Percentiles rank a stretch among this genome's conserved stretches.
Evolutionary conservation across 1,140 invertebrate species (phyloP).

Genomic region (Wiebesia pumilae): DNA sequence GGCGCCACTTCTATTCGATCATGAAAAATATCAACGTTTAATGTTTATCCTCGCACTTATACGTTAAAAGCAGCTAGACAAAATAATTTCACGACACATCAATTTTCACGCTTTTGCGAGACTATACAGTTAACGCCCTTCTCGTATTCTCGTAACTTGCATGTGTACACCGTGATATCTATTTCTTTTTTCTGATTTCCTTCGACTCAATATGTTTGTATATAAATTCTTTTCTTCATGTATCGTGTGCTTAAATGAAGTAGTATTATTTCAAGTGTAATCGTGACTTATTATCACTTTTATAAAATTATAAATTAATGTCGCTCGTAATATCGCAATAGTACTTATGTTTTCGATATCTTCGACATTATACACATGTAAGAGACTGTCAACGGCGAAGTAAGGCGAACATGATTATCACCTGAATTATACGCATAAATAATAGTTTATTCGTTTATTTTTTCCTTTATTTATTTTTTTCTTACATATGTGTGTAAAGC

Average conservation of each 20-base stretch:
- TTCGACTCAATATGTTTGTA: constrained; percentile 39
- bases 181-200: not conserved
- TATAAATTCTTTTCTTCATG: constrained; percentile 56
- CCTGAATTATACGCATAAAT: constrained; percentile 15
- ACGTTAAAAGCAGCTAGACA: constrained; percentile 55
- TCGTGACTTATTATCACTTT: constrained; percentile 51
- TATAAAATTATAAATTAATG: constrained; percentile 26
- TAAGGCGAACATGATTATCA: not conserved
- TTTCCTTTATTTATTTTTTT: not conserved
- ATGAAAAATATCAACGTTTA: constrained; percentile 60
- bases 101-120: constrained; percentile 25
- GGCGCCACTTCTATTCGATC: constrained; percentile 52
- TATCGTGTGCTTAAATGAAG: constrained; percentile 10
- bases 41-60: constrained; percentile 42
- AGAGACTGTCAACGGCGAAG: not conserved
- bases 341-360: not conserved
- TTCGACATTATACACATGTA: not conserved
- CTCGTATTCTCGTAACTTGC: not conserved
- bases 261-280: constrained; percentile 26
- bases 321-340: not conserved
- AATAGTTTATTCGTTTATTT: not conserved
- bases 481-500: not conserved
- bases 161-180: not conserved
- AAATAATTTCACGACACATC: constrained; percentile 55
- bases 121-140: constrained; percentile 4